Evolutionary conservation across 37 sponge, comb jelly and placozoan genomes (phyloP).

Genomic region (Oscarella lobularis): DNA sequence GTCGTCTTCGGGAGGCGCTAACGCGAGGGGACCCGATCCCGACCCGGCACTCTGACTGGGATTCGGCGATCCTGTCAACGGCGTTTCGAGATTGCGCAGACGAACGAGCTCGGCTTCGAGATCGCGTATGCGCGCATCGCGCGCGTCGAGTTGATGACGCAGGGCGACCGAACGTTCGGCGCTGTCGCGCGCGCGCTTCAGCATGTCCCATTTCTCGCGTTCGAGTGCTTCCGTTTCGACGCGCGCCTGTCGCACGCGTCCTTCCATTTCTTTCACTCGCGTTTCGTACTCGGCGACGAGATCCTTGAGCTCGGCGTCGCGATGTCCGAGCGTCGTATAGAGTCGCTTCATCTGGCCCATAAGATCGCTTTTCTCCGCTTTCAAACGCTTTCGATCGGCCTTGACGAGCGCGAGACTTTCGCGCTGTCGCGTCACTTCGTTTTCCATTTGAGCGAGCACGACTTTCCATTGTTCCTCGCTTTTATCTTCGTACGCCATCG

Average conservation of each 20-base stretch:
- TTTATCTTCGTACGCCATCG: neutral
- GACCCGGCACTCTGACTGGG: neutral
- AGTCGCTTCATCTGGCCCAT: conserved; percentile 3
- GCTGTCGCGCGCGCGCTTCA: conserved; percentile 57
- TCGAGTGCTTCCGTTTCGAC: conserved; percentile 44
- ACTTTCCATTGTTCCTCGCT: neutral
- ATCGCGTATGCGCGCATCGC: conserved; percentile 13
- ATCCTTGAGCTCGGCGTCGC: conserved; percentile 17
- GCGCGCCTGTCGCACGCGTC: conserved; percentile 23
- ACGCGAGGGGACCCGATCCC: neutral
- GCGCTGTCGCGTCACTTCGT: neutral
- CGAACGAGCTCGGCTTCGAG: conserved; percentile 14
- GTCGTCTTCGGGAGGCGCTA: neutral
- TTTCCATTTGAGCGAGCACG: neutral
- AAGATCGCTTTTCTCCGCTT: neutral
- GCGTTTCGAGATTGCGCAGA: neutral
- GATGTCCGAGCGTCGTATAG: neutral
- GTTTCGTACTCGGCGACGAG: neutral
- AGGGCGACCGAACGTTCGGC: conserved; percentile 45
- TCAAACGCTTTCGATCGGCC: conserved; percentile 4
- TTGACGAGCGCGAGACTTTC: neutral
- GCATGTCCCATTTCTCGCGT: conserved; percentile 80
- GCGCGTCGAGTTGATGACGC: conserved; percentile 34
- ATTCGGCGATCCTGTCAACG: neutral
- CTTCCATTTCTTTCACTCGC: conserved; percentile 28